Conservation (phyloP, 35 echinoderm and acorn worm species). For the Strongylocentrotus purpuratus region DNA sequence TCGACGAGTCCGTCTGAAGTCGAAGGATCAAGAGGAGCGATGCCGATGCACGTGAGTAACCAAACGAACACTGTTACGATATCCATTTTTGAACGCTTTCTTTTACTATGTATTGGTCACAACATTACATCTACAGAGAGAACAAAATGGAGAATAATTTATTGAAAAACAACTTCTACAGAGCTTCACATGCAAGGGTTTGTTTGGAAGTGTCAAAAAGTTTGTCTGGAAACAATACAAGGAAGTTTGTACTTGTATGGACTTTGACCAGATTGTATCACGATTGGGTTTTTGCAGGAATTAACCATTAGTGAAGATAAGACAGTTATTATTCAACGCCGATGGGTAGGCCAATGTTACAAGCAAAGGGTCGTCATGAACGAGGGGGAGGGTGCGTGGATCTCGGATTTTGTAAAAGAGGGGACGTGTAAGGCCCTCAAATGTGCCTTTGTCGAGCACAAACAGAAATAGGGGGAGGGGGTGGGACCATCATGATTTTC, state of each 20-base stretch:
- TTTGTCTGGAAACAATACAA: neutral
- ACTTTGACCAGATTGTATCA: constrained; percentile 12
- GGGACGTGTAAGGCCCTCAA: no score
- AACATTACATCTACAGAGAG: neutral
- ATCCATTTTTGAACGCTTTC: neutral
- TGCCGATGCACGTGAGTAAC: neutral
- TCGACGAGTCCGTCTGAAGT: neutral
- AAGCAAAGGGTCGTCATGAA: no score
- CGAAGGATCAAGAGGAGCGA: neutral
- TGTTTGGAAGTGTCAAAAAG: neutral
- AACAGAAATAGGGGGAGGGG: no score
- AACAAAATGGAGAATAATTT: neutral
- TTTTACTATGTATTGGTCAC: neutral
- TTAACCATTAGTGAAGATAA: no score
- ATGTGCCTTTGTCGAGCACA: no score
- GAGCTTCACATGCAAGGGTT: neutral
- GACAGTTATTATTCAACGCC: no score
- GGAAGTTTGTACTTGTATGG: neutral
- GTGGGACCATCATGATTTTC: no score
- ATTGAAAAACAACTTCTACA: neutral
- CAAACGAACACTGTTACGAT: neutral
- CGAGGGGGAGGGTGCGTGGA: no score
- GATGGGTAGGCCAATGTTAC: no score
- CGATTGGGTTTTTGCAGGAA: neutral
- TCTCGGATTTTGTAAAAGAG: no score